Conservation (phyloP, 2,113 vertebrate species). For the Limnothrissa miodon region DNA sequence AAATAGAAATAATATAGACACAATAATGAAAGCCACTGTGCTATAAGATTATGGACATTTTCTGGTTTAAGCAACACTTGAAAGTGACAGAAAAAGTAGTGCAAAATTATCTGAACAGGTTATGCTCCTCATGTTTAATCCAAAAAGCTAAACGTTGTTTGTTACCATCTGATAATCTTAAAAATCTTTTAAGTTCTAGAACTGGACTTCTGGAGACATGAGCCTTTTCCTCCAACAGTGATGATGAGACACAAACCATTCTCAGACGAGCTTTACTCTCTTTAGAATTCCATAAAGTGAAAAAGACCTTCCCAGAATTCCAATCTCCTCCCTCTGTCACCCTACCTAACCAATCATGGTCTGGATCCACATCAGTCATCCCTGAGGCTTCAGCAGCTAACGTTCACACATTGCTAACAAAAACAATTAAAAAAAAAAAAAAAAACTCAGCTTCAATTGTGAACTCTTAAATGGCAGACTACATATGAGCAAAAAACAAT, state of each 20-base stretch:
- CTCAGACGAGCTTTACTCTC: background rate
- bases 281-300: background rate
- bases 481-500: background rate
- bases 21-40: background rate
- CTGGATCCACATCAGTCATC: background rate
- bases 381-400: conserved; percentile 8
- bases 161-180: background rate
- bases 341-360: background rate
- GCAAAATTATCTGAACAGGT: background rate
- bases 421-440: background rate
- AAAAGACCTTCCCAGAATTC: background rate
- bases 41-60: background rate
- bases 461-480: background rate
- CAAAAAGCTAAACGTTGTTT: background rate
- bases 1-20: background rate
- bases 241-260: background rate
- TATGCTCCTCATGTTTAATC: background rate
- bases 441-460: conserved; percentile 5
- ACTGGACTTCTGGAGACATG: background rate
- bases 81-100: conserved; percentile 10
- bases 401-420: background rate
- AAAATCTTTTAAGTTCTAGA: background rate
- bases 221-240: background rate
- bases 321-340: background rate
- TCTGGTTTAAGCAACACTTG: conserved; percentile 7